Evolutionary conservation across 2,888 invertebrate genomes (phyloP), one percentile per base, ranked within the genome.

Genomic region (Thereva nobilitata): DNA sequence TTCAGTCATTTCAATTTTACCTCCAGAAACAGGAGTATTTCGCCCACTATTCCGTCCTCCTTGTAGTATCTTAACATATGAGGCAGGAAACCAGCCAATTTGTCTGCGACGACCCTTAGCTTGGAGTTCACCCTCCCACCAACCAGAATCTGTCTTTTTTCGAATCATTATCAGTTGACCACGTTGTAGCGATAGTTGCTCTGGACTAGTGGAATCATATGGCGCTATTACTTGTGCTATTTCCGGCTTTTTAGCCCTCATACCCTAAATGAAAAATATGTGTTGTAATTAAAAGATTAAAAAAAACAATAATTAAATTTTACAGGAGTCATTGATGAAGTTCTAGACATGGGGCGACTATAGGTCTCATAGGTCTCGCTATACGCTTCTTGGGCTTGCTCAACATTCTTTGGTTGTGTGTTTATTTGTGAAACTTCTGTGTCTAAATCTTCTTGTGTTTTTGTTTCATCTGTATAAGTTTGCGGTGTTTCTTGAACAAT

Each of bases 91-190:
- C 99, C 99, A 99, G 3, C 99, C 99, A 42, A 96, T 89, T 81
- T 96, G 95, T 42, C 93, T 83, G 78, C 93, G 93, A 74, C 93
- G 87, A 1, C 97, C 95, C 76, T 89, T 89, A 2, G 88, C 96
- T 83, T 97, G 97, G 50, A 97, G 82, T 81, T 99, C 98, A 1
- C 99, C 99, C 83, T 99, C 98, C 98, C 98, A 99, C 99, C 99
- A 99, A 23, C 99, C 99, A 55, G 93, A 93, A 74, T 93, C 91
- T 0, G 95, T 95, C 78, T 97, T 97, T 83, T 97, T 97, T 34
- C 95, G 86, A n/a, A 99, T 93, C 85, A 95, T 92, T 67, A 98
- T 89, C 66, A 97, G 83, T 76, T 98, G 97, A 0, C 97, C 98
- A 68, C 93, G 89, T 72, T 89, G 87, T 41, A 99, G 83, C 10